phyloP scores from a whole-genome alignment of 2,113 vertebrate species.

The Probosciger aterrimus region DNA sequence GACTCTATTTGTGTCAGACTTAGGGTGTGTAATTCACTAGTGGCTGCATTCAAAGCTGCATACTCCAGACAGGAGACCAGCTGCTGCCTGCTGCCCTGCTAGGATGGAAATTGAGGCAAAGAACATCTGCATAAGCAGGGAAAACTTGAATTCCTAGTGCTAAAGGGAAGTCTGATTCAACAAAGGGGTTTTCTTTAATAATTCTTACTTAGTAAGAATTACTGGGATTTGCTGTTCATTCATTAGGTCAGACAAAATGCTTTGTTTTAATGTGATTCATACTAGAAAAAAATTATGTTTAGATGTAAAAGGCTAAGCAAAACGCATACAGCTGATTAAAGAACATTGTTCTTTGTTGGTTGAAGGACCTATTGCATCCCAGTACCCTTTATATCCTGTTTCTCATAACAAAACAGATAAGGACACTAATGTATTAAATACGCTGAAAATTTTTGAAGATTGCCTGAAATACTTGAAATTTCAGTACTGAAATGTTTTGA shows the following conservation, averaged over 20 bases:
- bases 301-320: background rate
- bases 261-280: background rate
- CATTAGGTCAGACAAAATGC: background rate
- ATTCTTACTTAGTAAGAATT: background rate
- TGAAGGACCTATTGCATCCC: background rate
- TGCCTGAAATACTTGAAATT: background rate
- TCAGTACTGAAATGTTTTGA: background rate
- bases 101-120: background rate
- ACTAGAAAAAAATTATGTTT: background rate
- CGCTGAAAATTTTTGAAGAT: background rate
- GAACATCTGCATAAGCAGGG: background rate
- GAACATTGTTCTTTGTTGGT: background rate
- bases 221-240: background rate
- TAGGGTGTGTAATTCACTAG: background rate
- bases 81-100: background rate
- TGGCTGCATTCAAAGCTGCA: background rate
- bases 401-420: background rate
- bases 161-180: background rate
- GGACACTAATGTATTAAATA: background rate
- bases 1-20: conserved; percentile 8
- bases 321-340: background rate
- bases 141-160: background rate
- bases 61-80: background rate
- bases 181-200: background rate
- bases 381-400: background rate